Evolutionary conservation across 2,797 vertebrate genomes (phyloP).

Genomic region (Antennarius maculatus): DNA sequence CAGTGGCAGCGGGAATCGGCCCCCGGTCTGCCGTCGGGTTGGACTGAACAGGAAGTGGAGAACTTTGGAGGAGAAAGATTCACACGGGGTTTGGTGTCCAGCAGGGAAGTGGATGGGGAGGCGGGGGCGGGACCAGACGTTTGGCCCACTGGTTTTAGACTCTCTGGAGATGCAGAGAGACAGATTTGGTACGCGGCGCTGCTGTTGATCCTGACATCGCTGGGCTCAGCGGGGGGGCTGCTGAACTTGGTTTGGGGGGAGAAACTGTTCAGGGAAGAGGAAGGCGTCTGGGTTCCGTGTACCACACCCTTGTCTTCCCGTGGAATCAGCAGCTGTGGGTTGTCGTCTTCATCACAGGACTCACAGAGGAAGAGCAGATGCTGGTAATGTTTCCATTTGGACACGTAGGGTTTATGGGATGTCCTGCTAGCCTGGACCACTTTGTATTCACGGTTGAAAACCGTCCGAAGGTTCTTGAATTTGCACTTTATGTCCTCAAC

Average conservation of each 20-base stretch:
- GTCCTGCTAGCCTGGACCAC: constrained; percentile 30
- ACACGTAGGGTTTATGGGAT: constrained; percentile 43
- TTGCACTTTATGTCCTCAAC: constrained; percentile 71
- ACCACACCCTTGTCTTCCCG: constrained; percentile 39
- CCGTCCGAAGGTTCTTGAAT: constrained; percentile 71
- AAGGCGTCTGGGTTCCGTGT: neutral
- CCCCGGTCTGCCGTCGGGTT: constrained; percentile 17
- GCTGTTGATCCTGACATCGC: neutral
- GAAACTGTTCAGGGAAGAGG: constrained; percentile 37
- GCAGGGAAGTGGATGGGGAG: constrained; percentile 22
- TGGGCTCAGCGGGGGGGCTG: neutral
- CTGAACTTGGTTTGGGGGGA: constrained; percentile 23
- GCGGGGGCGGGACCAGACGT: neutral
- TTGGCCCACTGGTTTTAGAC: constrained; percentile 1
- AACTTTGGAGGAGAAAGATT: constrained; percentile 3
- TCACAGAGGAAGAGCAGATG: constrained; percentile 68
- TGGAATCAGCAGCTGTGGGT: constrained; percentile 11
- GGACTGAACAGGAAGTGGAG: neutral
- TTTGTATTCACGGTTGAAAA: constrained; percentile 67
- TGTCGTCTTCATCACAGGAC: constrained; percentile 57
- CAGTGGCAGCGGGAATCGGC: constrained; percentile 56
- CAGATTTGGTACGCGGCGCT: constrained; percentile 11
- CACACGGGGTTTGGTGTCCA: constrained; percentile 15
- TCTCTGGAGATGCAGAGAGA: constrained; percentile 15
- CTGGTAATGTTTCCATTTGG: constrained; percentile 73